Evolutionary conservation across 2,113 vertebrate species (phyloP).

Genomic region (Miniopterus natalensis): DNA sequence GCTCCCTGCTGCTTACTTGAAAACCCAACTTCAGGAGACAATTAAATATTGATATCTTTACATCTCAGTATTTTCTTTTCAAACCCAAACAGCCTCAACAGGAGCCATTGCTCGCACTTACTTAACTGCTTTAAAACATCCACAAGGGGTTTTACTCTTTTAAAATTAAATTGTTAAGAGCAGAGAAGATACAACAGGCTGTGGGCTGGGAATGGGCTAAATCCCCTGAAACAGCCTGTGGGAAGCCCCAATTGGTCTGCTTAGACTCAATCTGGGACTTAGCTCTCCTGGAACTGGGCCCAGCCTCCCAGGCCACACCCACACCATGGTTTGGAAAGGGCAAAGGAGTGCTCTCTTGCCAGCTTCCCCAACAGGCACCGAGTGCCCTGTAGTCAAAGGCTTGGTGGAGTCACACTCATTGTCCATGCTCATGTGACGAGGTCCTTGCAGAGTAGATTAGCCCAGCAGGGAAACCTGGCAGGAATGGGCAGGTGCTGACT

Average conservation of each 20-base stretch:
- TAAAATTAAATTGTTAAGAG: conserved; percentile 63
- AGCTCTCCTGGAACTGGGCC: background rate
- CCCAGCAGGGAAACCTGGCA: conserved; percentile 16
- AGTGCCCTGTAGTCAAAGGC: conserved; percentile 67
- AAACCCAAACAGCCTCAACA: conserved; percentile 81
- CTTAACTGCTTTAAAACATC: conserved; percentile 78
- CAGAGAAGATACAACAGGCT: conserved; percentile 50
- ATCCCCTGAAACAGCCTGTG: background rate
- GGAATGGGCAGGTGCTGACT: conserved; percentile 56
- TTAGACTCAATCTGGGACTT: background rate
- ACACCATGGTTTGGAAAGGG: conserved; percentile 1
- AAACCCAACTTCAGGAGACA: conserved; percentile 77
- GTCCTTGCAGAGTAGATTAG: conserved; percentile 61
- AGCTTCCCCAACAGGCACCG: conserved; percentile 33
- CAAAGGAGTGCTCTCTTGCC: conserved; percentile 50
- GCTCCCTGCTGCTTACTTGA: conserved; percentile 67
- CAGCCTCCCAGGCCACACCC: background rate
- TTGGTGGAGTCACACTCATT: conserved; percentile 72
- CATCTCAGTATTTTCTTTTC: conserved; percentile 80
- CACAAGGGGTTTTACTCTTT: conserved; percentile 69
- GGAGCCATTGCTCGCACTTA: conserved; percentile 75
- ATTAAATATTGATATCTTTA: conserved; percentile 85
- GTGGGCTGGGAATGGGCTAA: background rate
- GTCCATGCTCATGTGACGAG: conserved; percentile 35
- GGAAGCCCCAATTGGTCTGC: background rate